phyloP scores from a whole-genome alignment of 2,888 invertebrate genomes.

The Volucella bombylans region DNA sequence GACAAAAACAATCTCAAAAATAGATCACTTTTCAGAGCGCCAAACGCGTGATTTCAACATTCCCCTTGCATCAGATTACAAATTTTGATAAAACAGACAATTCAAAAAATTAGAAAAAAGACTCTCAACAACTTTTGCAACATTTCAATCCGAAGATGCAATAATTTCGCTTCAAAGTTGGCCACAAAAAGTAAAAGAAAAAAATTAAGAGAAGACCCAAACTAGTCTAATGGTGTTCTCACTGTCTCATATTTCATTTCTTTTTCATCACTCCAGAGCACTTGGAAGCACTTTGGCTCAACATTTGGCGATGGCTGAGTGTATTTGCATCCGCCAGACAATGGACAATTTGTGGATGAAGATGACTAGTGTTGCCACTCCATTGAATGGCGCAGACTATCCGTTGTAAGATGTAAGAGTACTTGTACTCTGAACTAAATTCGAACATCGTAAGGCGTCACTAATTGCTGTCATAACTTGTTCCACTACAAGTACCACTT shows the following conservation, averaged over 20 bases:
- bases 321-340: conserved; percentile 43
- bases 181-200: conserved; percentile 5
- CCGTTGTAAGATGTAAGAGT: not conserved
- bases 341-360: conserved; percentile 55
- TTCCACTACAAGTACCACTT: not conserved
- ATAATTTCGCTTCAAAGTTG: conserved; percentile 58
- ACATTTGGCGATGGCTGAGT: conserved; percentile 1
- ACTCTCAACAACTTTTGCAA: conserved; percentile 30
- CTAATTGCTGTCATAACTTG: conserved; percentile 50
- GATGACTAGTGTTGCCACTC: conserved; percentile 2
- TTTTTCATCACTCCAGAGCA: conserved; percentile 56
- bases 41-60: conserved; percentile 30
- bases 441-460: conserved; percentile 58
- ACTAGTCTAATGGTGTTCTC: conserved; percentile 57
- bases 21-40: conserved; percentile 42
- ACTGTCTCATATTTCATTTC: conserved; percentile 73
- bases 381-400: not conserved
- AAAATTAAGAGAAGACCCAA: conserved; percentile 29
- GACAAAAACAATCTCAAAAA: conserved; percentile 8
- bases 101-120: not conserved
- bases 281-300: conserved; percentile 19
- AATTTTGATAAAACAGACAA: conserved; percentile 46
- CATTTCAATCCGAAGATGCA: conserved; percentile 57
- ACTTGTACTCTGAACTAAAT: conserved; percentile 38
- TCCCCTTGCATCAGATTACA: conserved; percentile 59